Evolutionary conservation across 1,140 invertebrate species (phyloP), one percentile per base, ranked within the genome.

Genomic region (Rhopalosiphum padi): DNA sequence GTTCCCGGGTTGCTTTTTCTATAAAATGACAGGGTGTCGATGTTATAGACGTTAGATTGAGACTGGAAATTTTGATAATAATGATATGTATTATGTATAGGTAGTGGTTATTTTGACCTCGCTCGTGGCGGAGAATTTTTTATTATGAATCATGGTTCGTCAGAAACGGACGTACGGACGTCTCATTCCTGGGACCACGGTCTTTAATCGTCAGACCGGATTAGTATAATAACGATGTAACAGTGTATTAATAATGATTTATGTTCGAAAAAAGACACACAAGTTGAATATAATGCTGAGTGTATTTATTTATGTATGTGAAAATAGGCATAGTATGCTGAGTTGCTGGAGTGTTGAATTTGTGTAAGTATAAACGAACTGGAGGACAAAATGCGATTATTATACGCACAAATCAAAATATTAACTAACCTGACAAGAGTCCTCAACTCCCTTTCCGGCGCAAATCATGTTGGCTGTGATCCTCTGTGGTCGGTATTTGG

Each of bases 381-480:
- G 2, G 30, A n/a, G 15, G n/a, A 21, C 0, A n/a, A 18, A n/a
- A n/a, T 18, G 4, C 15, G 11, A n/a, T 77, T n/a, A 77, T 77
- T 68, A 41, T 41, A 23, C 53, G 22, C 11, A 68, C 4, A 77
- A 77, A 21, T 2, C n/a, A 77, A 87, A n/a, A 77, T 51, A 41
- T 41, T 41, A 22, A 48, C 86, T 89, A 93, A 95, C 95, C 94
- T 97, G 98, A 94, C 98, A 98, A 0, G 97, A 98, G 95, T 98
- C 98, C 94, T 97, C 97, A 21, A 96, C 96, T 46, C 97, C 97
- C 94, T 96, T 96, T 48, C 97, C 97, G 37, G 97, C 97, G 95
- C 97, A 97, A 90, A 96, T 95, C 98, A 98, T 98, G 94, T 97
- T 98, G 92, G 96, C 95, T 30, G 97, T 98, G 93, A 98, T 98